Evolutionary conservation across 2,113 vertebrate species (phyloP), one percentile per base, ranked within the genome.

Genomic region (Anthoscopus minutus): DNA sequence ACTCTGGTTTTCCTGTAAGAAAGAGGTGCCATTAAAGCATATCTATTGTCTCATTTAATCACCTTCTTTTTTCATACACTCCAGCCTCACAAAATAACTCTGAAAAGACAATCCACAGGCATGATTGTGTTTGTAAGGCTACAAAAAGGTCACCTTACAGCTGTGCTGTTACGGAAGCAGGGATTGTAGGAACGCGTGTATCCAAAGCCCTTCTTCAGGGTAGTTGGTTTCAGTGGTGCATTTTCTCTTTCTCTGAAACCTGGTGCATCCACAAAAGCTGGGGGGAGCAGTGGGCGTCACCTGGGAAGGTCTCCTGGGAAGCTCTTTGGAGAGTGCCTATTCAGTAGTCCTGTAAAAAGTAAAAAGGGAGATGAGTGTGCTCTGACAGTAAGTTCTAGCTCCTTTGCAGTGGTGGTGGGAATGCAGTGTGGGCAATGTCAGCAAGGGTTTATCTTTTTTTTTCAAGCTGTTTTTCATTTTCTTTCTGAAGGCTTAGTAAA

Each of bases 1-100:
- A 53, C 69, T 92, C 53, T 60, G 80, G 69, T 92, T 94, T 88
- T 60, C 44, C 64, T 69, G 53, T 51, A 90, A 81, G 65, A 81
- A 91, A 71, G 71, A 90, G 65, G 56, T 79, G 80, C 72, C 88
- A 91, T 81, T 90, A 95, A 88, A 93, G 61, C 88, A 22, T 79
- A 44, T 31, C 89, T 96, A 88, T 94, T 95, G 88, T 96, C 88
- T 96, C 85, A 67, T 89, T 96, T 96, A 92, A 91, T 95, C 95
- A 92, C 77, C 69, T 86, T 60, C 31, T 88, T 93, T 94, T 88
- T 90, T 90, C 76, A 60, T 88, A 66, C 60, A 45, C 60, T 92
- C 60, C 31, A 56, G 72, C 57, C 76, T 86, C 86, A 89, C 92
- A 88, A 84, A 96, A 91, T 92, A 94, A 92, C 67, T 80, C 91